Evolutionary conservation across 2,113 vertebrate species (phyloP).

Genomic region (Herpailurus yagouaroundi): DNA sequence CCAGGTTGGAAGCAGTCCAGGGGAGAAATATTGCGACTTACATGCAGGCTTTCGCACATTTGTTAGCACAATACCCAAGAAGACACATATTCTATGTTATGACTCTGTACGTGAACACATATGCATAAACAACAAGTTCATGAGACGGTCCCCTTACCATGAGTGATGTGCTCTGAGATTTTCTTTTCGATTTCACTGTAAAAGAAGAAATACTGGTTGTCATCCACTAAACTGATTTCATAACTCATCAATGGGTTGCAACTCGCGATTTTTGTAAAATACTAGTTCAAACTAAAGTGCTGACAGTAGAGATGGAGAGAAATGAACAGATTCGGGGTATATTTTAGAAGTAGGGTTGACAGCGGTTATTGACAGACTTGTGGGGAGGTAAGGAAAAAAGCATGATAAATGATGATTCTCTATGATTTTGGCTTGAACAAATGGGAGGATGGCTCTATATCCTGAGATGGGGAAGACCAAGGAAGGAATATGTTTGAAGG

Average conservation of each 20-base stretch:
- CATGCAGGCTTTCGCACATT: neutral
- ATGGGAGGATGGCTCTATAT: neutral
- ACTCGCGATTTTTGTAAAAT: neutral
- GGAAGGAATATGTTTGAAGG: neutral
- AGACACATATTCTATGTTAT: neutral
- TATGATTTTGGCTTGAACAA: neutral
- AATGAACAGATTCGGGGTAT: neutral
- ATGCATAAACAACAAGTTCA: neutral
- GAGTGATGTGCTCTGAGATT: neutral
- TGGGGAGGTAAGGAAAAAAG: neutral
- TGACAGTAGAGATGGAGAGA: neutral
- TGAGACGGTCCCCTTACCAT: neutral
- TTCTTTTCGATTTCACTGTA: neutral
- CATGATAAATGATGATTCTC: neutral
- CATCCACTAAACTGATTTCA: neutral
- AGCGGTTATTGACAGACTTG: neutral
- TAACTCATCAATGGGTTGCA: slow-evolving; percentile 25
- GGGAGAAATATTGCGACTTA: neutral
- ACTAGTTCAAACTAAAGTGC: slow-evolving; percentile 22
- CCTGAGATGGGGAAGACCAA: neutral
- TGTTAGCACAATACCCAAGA: neutral
- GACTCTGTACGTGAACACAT: neutral
- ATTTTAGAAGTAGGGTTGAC: slow-evolving; percentile 5
- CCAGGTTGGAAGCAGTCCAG: neutral
- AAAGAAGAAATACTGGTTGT: slow-evolving; percentile 21